Conservation (phyloP, 2,113 vertebrate genomes). For the Chloropsis hardwickii region DNA sequence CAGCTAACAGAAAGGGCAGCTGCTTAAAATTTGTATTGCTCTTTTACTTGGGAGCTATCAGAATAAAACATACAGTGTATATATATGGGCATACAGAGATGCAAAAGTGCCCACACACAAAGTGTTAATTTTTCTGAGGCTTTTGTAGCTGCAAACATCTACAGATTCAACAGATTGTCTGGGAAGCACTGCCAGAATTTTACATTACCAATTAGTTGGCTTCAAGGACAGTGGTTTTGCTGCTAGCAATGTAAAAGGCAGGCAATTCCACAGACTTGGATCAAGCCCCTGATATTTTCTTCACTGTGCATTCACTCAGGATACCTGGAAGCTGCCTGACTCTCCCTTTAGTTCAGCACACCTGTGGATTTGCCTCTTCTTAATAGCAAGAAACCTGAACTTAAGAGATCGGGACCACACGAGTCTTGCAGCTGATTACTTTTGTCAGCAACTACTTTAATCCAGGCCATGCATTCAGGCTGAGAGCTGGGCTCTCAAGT, state of each 20-base stretch:
- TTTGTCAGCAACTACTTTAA: background rate
- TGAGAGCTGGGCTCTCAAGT: background rate
- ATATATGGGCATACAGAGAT: background rate
- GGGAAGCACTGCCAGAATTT: background rate
- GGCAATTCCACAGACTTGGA: background rate
- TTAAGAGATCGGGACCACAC: background rate
- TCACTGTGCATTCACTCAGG: background rate
- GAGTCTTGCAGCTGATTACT: background rate
- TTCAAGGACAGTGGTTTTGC: background rate
- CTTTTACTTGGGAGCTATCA: background rate
- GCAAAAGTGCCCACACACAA: background rate
- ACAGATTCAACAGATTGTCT: background rate
- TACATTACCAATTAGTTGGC: background rate
- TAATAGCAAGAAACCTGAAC: background rate
- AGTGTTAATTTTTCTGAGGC: background rate
- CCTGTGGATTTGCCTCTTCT: background rate
- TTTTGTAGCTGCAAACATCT: background rate
- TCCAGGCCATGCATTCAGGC: background rate
- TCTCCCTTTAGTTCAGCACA: background rate
- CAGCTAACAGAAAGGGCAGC: background rate
- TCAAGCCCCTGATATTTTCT: background rate
- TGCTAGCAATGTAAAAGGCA: background rate
- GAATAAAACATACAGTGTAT: background rate
- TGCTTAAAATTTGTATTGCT: background rate
- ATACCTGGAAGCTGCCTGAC: background rate